phyloP scores from a whole-genome alignment of 2,888 invertebrate genomes.

The Tillus elongatus region DNA sequence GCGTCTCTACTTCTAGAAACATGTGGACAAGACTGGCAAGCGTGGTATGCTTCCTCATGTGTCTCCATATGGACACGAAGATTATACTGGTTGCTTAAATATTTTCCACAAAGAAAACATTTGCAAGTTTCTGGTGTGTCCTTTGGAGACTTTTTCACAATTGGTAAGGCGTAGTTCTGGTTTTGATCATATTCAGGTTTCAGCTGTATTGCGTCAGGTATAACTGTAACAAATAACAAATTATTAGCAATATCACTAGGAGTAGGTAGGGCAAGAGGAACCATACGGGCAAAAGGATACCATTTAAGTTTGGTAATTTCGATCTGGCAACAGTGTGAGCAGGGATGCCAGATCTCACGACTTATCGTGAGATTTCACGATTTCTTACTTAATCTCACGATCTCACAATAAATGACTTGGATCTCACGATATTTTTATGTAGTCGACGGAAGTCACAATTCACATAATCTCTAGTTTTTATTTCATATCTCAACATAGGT shows the following conservation, averaged over 20 bases:
- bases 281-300: no score
- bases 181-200: conserved; percentile 12
- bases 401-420: background rate
- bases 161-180: conserved; percentile 5
- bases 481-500: no score
- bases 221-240: conserved; percentile 4
- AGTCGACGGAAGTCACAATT: no score
- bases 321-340: no score
- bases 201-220: conserved; percentile 5
- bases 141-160: conserved; percentile 20
- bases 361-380: conserved; percentile 6
- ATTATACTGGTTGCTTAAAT: conserved; percentile 84
- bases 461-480: no score
- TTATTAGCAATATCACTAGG: no score
- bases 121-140: conserved; percentile 41
- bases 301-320: no score
- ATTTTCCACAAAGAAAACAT: conserved; percentile 79
- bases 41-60: conserved; percentile 79
- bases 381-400: conserved; percentile 2
- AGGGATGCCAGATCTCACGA: background rate
- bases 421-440: conserved; percentile 5
- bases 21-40: conserved; percentile 78
- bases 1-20: conserved; percentile 83
- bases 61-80: conserved; percentile 84
- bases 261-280: no score